phyloP scores from a whole-genome alignment of 2,797 vertebrate species.

The Pygocentrus nattereri region DNA sequence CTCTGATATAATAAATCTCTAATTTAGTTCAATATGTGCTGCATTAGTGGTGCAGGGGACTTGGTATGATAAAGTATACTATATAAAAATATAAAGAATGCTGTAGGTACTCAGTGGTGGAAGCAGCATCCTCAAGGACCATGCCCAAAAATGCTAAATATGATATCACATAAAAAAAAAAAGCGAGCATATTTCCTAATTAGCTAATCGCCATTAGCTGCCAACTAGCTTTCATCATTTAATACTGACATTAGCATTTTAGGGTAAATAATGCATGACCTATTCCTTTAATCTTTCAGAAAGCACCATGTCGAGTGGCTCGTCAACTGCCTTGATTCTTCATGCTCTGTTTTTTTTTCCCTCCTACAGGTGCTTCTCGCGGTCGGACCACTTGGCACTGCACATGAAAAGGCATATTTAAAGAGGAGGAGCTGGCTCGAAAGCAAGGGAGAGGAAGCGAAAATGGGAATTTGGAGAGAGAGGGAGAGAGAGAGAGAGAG shows the following conservation, averaged over 20 bases:
- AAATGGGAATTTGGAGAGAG: conserved; percentile 50
- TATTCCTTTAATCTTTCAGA: not conserved
- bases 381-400: conserved; percentile 98
- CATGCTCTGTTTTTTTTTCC: conserved; percentile 32
- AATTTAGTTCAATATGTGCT: not conserved
- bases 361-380: conserved; percentile 94
- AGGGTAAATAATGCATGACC: not conserved
- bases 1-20: too few relatives aligned
- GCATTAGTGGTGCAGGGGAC: not conserved
- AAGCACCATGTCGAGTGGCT: not conserved
- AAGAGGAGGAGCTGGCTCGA: conserved; percentile 54
- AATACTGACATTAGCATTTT: not conserved
- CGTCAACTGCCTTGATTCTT: not conserved
- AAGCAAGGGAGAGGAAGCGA: conserved; percentile 48
- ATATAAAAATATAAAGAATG: too few relatives aligned
- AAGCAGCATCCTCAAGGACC: not conserved
- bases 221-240: not conserved
- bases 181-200: not conserved
- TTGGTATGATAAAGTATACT: too few relatives aligned
- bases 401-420: conserved; percentile 99
- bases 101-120: too few relatives aligned
- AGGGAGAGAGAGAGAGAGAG: conserved; percentile 56
- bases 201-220: not conserved
- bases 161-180: not conserved
- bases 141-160: not conserved